Evolutionary conservation across 2,888 invertebrate species (phyloP), one percentile per base, ranked within the genome.

Genomic region (Dorcus hopei): DNA sequence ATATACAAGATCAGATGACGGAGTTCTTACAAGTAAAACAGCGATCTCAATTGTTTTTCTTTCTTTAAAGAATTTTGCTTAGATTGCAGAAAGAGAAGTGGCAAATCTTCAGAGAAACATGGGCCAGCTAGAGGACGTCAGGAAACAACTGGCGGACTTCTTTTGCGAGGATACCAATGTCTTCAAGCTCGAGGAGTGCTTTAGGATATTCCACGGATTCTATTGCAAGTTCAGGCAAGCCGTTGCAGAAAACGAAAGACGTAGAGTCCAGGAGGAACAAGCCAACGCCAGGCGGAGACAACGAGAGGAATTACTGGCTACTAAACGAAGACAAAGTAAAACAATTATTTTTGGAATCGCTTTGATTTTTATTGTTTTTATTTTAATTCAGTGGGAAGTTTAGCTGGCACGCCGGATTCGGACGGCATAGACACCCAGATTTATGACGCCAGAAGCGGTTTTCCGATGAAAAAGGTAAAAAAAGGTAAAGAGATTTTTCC

Each of bases 121-220:
- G 85, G 86, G 88, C 58, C 90, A 93, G 70, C 86, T 97, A 16
- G 94, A 95, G 67, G 83, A 83, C 14, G 85, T 93, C 59, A 85
- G 95, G 38, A 85, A 85, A 64, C 89, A 92, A 62, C 81, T 97
- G 41, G 88, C 95, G 0, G 91, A 93, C 52, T 97, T 96, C 80
- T 96, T 97, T 80, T 97, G 97, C 77, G 97, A 97, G 77, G 96
- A 97, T 72, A 84, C 88, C 0, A 87, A 85, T 52, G 85, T 90
- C 0, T 97, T 97, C 76, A 95, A 95, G 76, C 81, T 97, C 42
- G 96, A 97, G 75, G 97, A 97, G 75, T 96, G 96, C 73, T 93
- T 95, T 73, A 89, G 90, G 78, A 90, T 93, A 65, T 88, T 97
- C 74, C 90, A 91, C 70, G 87, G 86, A 48, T 97, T 97, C 81